Evolutionary conservation across 2,797 vertebrate genomes (phyloP).

Genomic region (Coracias cyanogaster): DNA sequence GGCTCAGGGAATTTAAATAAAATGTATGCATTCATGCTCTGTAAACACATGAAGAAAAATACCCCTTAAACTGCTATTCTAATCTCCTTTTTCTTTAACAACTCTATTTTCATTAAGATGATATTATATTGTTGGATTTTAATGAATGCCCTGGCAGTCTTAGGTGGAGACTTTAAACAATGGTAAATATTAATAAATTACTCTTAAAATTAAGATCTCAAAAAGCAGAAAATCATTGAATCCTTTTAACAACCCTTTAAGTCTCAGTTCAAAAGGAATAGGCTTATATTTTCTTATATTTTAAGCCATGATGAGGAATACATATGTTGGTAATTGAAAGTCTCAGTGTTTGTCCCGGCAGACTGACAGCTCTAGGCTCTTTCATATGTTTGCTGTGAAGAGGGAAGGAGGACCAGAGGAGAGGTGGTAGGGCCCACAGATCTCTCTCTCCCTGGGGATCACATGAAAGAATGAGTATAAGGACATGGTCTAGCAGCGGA

Average conservation of each 20-base stretch:
- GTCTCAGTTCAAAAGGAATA: background rate
- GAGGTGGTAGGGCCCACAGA: background rate
- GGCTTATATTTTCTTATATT: background rate
- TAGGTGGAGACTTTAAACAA: background rate
- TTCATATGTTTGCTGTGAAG: background rate
- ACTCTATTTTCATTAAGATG: background rate
- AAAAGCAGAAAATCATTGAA: background rate
- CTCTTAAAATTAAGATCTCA: background rate
- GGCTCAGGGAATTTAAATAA: rapidly evolving
- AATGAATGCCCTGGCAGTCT: background rate
- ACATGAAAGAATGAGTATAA: background rate
- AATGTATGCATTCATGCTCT: background rate
- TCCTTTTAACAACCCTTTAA: background rate
- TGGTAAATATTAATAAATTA: background rate
- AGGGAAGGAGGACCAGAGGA: background rate
- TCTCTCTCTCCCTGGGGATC: background rate
- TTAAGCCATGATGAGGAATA: background rate
- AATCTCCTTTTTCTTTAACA: background rate
- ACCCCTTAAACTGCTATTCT: background rate
- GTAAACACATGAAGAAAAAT: background rate
- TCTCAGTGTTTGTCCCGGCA: background rate
- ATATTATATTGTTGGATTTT: background rate
- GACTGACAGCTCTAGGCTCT: background rate
- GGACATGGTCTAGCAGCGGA: too few relatives aligned
- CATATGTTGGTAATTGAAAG: background rate